Conservation (phyloP, 2,797 vertebrate species). For the Potorous gilbertii region DNA sequence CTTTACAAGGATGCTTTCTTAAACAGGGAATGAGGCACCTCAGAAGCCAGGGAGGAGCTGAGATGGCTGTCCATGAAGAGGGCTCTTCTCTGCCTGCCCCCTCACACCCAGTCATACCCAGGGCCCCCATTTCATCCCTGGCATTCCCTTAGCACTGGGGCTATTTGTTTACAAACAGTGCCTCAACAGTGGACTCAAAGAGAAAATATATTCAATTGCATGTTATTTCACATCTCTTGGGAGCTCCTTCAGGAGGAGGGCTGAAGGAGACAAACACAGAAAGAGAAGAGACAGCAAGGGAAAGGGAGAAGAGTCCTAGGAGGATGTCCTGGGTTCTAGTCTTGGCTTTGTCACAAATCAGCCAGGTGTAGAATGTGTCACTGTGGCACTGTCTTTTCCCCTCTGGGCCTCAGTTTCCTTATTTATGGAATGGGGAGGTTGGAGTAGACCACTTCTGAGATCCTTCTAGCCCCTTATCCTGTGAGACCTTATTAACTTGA, state of each 20-base stretch:
- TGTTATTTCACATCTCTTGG: background rate
- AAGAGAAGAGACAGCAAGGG: background rate
- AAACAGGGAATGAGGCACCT: background rate
- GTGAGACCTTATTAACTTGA: background rate
- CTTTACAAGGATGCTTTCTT: slow-evolving; percentile 49
- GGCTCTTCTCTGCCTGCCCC: background rate
- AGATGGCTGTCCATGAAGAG: background rate
- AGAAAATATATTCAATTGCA: background rate
- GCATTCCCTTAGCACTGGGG: background rate
- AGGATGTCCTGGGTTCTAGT: background rate
- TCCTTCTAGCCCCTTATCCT: background rate
- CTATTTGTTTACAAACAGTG: background rate
- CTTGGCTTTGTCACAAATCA: background rate
- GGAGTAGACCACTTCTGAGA: background rate
- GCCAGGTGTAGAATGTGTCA: background rate
- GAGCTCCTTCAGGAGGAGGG: background rate
- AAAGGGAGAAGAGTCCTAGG: background rate
- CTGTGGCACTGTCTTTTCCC: background rate
- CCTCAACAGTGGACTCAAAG: background rate
- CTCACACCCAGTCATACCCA: background rate
- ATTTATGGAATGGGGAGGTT: background rate
- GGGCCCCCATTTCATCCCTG: background rate
- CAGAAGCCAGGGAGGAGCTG: slow-evolving; percentile 14
- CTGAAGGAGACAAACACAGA: background rate
- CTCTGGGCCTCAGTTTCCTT: background rate